These are phyloP conservation scores for Gadopsis bispinosus DNA, from an alignment of 2,797 vertebrate species.

Conservation along the genomic window DNA sequence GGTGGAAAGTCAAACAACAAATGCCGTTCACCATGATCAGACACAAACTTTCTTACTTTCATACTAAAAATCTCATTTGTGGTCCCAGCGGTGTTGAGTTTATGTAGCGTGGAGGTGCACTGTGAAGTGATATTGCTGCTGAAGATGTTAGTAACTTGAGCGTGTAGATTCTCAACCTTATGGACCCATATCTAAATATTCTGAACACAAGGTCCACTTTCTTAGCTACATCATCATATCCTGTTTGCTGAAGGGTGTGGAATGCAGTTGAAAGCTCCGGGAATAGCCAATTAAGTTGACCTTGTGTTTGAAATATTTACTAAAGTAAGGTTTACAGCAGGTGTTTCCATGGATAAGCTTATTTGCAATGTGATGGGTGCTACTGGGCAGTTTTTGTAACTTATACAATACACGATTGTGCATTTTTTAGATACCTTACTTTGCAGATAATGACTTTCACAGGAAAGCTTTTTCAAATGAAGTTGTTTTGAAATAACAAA, in stretches of 20 bases:
- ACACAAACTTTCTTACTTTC: not conserved
- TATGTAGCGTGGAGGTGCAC: not conserved
- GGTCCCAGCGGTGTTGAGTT: not conserved
- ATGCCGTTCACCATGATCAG: not conserved
- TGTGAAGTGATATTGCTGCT: not conserved
- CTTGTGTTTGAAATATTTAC: not conserved
- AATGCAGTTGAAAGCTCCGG: too few species aligned
- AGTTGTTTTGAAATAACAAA: too few species aligned
- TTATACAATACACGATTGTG: too few species aligned
- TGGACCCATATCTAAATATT: not conserved
- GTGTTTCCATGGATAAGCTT: too few species aligned
- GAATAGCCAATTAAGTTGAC: not conserved
- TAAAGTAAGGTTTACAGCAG: too few species aligned
- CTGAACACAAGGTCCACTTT: not conserved
- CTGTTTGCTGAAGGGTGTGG: not conserved
- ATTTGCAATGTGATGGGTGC: not conserved
- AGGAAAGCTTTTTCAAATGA: too few species aligned
- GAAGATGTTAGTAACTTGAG: not conserved
- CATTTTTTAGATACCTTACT: too few species aligned
- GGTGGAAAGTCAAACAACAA: conserved; percentile 5
- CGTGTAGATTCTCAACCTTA: not conserved
- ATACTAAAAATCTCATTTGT: not conserved
- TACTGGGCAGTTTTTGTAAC: not conserved
- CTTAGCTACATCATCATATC: not conserved
- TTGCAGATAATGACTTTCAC: too few species aligned